Evolutionary conservation across 1,140 invertebrate genomes (phyloP).

Genomic region (Anoplolepis gracilipes): DNA sequence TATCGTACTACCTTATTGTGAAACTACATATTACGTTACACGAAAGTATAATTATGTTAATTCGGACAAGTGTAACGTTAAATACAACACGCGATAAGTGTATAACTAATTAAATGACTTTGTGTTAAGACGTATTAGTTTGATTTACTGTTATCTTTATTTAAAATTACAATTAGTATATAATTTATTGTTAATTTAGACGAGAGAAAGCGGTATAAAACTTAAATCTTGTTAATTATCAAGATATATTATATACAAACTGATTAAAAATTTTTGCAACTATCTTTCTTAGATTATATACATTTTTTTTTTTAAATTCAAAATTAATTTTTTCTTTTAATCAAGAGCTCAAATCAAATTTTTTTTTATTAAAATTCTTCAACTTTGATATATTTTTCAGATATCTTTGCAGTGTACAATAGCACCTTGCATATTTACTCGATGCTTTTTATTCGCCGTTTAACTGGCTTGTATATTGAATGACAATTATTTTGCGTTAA

Average conservation of each 20-base stretch:
- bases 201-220: neutral
- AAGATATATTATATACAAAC: neutral
- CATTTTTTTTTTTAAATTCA: neutral
- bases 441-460: neutral
- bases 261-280: neutral
- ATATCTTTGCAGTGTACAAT: neutral
- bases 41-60: neutral
- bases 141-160: neutral
- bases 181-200: neutral
- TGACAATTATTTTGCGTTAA: neutral
- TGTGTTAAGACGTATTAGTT: neutral
- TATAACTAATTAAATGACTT: neutral
- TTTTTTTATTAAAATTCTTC: neutral
- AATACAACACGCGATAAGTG: neutral
- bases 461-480: neutral
- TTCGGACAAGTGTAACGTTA: neutral
- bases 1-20: slow-evolving; percentile 16
- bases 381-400: neutral
- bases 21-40: neutral
- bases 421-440: neutral
- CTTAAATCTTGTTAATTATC: neutral
- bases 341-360: neutral
- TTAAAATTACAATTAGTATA: neutral
- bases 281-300: neutral
- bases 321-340: neutral